Conservation (phyloP, 2,888 invertebrate genomes). For the Drosophila subsilvestris region DNA sequence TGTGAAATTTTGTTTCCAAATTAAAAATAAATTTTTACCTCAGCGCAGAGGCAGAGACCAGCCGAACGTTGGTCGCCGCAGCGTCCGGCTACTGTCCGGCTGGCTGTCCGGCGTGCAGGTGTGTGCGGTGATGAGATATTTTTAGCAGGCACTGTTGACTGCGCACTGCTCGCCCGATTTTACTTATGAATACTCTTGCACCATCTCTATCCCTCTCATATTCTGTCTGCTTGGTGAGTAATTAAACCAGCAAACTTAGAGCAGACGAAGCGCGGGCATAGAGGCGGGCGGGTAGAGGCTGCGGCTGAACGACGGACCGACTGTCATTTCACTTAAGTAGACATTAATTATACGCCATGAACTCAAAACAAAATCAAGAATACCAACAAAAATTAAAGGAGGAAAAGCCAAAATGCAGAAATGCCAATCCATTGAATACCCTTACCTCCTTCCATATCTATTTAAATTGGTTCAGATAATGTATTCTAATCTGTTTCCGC, state of each 20-base stretch:
- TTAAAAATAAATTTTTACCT: constrained; percentile 77
- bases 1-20: constrained; percentile 72
- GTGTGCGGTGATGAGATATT: constrained; percentile 67
- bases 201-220: constrained; percentile 21
- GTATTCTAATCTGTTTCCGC: too few relatives aligned
- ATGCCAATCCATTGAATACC: background rate
- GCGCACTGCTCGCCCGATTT: constrained; percentile 72
- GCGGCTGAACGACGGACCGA: constrained; percentile 48
- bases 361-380: constrained; percentile 11
- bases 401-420: background rate
- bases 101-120: constrained; percentile 57
- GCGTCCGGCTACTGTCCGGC: constrained; percentile 19
- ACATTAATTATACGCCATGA: constrained; percentile 68
- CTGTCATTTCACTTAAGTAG: constrained; percentile 75
- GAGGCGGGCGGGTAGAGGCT: constrained; percentile 5
- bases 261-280: background rate
- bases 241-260: constrained; percentile 60
- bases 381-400: constrained; percentile 4
- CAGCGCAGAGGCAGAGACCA: constrained; percentile 50
- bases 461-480: too few relatives aligned
- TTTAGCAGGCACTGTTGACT: constrained; percentile 59
- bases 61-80: constrained; percentile 1
- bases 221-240: constrained; percentile 74
- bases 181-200: constrained; percentile 36
- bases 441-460: too few relatives aligned